Conservation (phyloP, 2,797 vertebrate genomes). For the Echeneis naucrates region DNA sequence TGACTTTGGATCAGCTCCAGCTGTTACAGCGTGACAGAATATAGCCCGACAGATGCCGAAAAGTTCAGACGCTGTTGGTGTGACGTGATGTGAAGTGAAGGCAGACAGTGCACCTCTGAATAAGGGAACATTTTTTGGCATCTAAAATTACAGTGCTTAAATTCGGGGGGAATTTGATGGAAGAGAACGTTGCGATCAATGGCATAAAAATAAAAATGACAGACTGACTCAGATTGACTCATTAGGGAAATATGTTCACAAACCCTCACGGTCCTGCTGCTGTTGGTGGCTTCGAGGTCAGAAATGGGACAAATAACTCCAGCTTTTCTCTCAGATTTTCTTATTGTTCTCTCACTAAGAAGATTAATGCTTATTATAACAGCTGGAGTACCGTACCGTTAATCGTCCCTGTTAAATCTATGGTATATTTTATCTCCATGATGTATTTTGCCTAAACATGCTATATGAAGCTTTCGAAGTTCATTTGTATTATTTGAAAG, state of each 20-base stretch:
- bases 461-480: not conserved
- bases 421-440: conserved; percentile 22
- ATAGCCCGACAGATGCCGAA: conserved; percentile 27
- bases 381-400: conserved; percentile 34
- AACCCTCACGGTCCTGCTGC: conserved; percentile 34
- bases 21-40: conserved; percentile 17
- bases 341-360: conserved; percentile 69
- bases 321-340: conserved; percentile 66
- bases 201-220: conserved; percentile 56
- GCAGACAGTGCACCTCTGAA: conserved; percentile 30
- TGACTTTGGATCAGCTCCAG: conserved; percentile 18
- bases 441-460: conserved; percentile 15
- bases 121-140: conserved; percentile 25
- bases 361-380: conserved; percentile 48
- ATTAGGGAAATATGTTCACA: conserved; percentile 54
- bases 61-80: conserved; percentile 21
- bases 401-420: conserved; percentile 50
- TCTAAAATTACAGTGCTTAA: conserved; percentile 33
- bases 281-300: conserved; percentile 49
- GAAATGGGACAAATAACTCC: conserved; percentile 60
- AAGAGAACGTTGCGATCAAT: conserved; percentile 30
- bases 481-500: not conserved
- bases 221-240: conserved; percentile 70
- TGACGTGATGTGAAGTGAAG: conserved; percentile 18
- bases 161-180: conserved; percentile 22